A percentile compares a stretch with the other conserved stretches of the same genome.
Evolutionary conservation across 1,140 invertebrate species (phyloP).

Genomic region (Mamestra configurata): DNA sequence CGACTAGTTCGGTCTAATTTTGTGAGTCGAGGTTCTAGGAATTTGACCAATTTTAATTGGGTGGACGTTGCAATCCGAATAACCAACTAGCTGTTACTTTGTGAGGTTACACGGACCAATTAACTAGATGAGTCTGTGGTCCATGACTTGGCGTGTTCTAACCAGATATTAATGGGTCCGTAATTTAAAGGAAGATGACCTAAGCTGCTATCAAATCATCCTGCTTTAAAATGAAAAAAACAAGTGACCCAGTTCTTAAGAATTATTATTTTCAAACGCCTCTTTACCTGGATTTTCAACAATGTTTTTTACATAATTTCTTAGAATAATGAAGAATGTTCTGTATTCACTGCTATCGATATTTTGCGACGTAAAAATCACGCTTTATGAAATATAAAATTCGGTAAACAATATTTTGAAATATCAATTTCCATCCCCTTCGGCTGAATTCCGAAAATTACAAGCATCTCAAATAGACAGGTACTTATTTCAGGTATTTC

Average conservation of each 20-base stretch:
- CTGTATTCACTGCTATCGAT: background rate
- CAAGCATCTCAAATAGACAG: conserved; percentile 57
- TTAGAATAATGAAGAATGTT: background rate
- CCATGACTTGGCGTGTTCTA: background rate
- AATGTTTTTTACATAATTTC: background rate
- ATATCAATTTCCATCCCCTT: conserved; percentile 43
- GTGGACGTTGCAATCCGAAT: conserved; percentile 32
- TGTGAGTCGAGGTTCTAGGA: conserved; percentile 22
- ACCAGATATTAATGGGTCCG: background rate
- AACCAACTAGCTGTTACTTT: conserved; percentile 27
- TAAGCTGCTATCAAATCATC: too few relatives aligned
- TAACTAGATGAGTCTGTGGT: background rate
- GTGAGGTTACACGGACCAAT: conserved; percentile 24
- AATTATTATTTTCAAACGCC: too few relatives aligned
- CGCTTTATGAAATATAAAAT: background rate
- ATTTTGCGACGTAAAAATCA: background rate
- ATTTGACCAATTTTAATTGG: conserved; percentile 43
- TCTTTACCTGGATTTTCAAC: background rate
- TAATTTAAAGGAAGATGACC: too few relatives aligned
- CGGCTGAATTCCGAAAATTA: conserved; percentile 56
- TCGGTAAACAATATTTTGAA: conserved; percentile 24
- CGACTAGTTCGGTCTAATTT: conserved; percentile 27
- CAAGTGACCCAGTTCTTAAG: too few relatives aligned
- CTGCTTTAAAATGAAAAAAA: too few relatives aligned
- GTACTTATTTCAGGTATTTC: conserved; percentile 50